Evolutionary conservation across 2,888 invertebrate species (phyloP).

Genomic region (Meta bourneti): DNA sequence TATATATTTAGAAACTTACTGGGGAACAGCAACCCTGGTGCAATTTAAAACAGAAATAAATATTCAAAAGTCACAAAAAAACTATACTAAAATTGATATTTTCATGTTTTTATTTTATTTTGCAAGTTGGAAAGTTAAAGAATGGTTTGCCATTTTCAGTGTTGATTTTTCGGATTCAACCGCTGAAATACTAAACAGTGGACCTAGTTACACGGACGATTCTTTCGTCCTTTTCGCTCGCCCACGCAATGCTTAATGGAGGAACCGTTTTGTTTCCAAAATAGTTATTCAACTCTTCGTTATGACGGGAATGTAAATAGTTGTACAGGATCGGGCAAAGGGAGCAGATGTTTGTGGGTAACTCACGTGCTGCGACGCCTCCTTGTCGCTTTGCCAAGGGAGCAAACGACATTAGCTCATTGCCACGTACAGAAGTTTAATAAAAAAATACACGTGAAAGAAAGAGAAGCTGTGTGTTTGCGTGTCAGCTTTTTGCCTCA

Average conservation of each 20-base stretch:
- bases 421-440: neutral
- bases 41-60: too few relatives aligned
- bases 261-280: conserved; percentile 8
- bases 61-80: too few relatives aligned
- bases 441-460: neutral
- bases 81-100: too few relatives aligned
- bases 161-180: neutral
- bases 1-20: too few relatives aligned
- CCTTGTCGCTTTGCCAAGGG: conserved; percentile 8
- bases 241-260: neutral
- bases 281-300: conserved; percentile 7
- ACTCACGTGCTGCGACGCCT: conserved; percentile 26
- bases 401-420: neutral
- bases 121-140: too few relatives aligned
- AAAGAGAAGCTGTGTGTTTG: neutral
- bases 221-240: neutral
- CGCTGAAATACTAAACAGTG: neutral
- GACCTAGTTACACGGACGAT: neutral
- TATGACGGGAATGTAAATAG: conserved; percentile 2
- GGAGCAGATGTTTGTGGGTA: conserved; percentile 18
- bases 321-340: neutral
- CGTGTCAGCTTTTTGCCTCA: neutral
- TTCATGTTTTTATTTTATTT: too few relatives aligned
- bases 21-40: too few relatives aligned
- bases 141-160: neutral